Evolutionary conservation across 2,888 invertebrate genomes (phyloP).

Genomic region (Erebia aethiops): DNA sequence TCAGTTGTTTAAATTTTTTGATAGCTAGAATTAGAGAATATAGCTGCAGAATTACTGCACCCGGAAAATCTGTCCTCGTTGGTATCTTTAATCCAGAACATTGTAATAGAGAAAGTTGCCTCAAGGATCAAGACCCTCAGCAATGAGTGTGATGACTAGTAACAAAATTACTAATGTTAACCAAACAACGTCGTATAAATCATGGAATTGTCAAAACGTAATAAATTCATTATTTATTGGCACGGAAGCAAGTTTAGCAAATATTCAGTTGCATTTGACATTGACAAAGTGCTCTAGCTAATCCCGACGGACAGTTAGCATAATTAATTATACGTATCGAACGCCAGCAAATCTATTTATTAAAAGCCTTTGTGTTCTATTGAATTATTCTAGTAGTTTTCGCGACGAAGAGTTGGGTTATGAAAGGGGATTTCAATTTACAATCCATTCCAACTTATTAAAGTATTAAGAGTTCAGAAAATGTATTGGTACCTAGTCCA

Average conservation of each 20-base stretch:
- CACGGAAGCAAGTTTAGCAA: conserved; percentile 38
- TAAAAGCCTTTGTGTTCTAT: conserved; percentile 23
- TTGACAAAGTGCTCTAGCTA: conserved; percentile 59
- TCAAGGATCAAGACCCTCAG: too few species aligned
- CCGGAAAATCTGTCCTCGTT: too few species aligned
- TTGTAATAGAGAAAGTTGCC: too few species aligned
- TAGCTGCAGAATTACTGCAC: too few species aligned
- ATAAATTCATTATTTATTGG: conserved; percentile 34
- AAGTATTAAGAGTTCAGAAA: too few species aligned
- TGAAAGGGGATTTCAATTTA: not conserved
- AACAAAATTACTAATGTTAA: too few species aligned
- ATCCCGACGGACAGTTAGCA: conserved; percentile 52
- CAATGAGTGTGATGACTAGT: too few species aligned
- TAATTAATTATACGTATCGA: conserved; percentile 60
- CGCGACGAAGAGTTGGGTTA: not conserved
- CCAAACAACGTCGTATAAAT: conserved; percentile 9
- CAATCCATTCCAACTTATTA: not conserved
- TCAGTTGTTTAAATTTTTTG: too few species aligned
- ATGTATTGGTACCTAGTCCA: too few species aligned
- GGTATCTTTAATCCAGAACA: too few species aligned
- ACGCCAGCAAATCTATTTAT: conserved; percentile 33
- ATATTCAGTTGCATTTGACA: conserved; percentile 50
- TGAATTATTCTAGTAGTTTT: conserved; percentile 12
- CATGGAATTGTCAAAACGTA: conserved; percentile 17
- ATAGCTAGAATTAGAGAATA: too few species aligned